Percentiles rank a stretch among this genome's conserved stretches.
Conservation (phyloP, 2,797 vertebrate genomes). For the Novumbra hubbsi region DNA sequence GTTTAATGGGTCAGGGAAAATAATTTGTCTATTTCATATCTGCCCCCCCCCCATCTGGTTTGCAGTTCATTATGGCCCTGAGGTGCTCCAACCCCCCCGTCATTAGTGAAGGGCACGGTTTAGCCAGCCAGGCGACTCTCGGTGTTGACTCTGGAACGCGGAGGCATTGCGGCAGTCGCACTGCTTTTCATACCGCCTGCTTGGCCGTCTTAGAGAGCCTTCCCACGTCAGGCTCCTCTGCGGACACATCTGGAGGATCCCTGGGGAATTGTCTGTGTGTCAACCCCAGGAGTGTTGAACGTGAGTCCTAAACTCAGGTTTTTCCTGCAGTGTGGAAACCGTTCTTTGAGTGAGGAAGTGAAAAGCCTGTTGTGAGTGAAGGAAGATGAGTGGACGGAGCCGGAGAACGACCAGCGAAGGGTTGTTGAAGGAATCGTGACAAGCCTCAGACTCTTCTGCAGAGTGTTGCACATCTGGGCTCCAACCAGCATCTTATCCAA, state of each 20-base stretch:
- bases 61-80: constrained; percentile 40
- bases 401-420: constrained; percentile 10
- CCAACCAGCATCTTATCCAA: constrained; percentile 54
- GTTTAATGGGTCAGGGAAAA: neutral
- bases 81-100: constrained; percentile 31
- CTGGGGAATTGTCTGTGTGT: neutral
- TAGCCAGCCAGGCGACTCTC: constrained; percentile 36
- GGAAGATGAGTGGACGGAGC: neutral
- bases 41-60: constrained; percentile 17
- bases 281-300: neutral
- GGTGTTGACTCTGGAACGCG: constrained; percentile 13
- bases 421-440: constrained; percentile 14
- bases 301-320: neutral
- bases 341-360: neutral
- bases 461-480: constrained; percentile 68
- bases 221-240: constrained; percentile 16
- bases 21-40: neutral
- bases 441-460: constrained; percentile 42
- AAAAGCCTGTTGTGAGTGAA: neutral
- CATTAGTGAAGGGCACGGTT: constrained; percentile 16
- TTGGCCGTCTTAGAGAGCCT: constrained; percentile 50
- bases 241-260: neutral
- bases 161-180: constrained; percentile 10
- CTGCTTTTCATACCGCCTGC: constrained; percentile 35
- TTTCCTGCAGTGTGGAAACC: neutral